Evolutionary conservation across 2,113 vertebrate species (phyloP).

Genomic region (Pachypanchax playfairii): DNA sequence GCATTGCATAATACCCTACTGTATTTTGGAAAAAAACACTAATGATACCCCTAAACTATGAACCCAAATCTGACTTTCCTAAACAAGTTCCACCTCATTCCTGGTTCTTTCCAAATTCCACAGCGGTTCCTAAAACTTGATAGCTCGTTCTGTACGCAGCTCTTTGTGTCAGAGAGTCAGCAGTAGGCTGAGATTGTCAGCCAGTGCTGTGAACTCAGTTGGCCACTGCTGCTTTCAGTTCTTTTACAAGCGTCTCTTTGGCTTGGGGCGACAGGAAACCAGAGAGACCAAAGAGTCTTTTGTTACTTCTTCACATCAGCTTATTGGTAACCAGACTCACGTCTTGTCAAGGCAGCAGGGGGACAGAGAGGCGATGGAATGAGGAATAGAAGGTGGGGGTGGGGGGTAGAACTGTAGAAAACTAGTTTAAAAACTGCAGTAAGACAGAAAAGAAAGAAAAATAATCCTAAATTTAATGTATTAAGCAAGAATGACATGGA

Average conservation of each 20-base stretch:
- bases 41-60: slow-evolving; percentile 48
- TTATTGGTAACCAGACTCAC: slow-evolving; percentile 79
- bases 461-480: background rate
- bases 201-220: slow-evolving; percentile 35
- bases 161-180: slow-evolving; percentile 47
- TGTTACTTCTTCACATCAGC: slow-evolving; percentile 69
- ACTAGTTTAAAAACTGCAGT: background rate
- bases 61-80: slow-evolving; percentile 38
- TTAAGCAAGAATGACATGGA: background rate
- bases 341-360: slow-evolving; percentile 57
- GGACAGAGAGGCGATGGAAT: slow-evolving; percentile 40
- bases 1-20: slow-evolving; percentile 37
- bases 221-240: slow-evolving; percentile 43
- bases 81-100: slow-evolving; percentile 55
- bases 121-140: slow-evolving; percentile 46
- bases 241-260: slow-evolving; percentile 68
- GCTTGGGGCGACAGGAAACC: slow-evolving; percentile 71
- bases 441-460: background rate
- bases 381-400: background rate
- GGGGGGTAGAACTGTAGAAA: background rate
- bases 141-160: slow-evolving; percentile 28
- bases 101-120: slow-evolving; percentile 60
- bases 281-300: slow-evolving; percentile 73
- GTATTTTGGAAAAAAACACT: slow-evolving; percentile 46
- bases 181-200: slow-evolving; percentile 43